Percentiles rank a stretch among this genome's conserved stretches.
These are phyloP conservation scores for Acleris holmiana DNA, from an alignment of 2,888 invertebrate species.

Conservation along the genomic window DNA sequence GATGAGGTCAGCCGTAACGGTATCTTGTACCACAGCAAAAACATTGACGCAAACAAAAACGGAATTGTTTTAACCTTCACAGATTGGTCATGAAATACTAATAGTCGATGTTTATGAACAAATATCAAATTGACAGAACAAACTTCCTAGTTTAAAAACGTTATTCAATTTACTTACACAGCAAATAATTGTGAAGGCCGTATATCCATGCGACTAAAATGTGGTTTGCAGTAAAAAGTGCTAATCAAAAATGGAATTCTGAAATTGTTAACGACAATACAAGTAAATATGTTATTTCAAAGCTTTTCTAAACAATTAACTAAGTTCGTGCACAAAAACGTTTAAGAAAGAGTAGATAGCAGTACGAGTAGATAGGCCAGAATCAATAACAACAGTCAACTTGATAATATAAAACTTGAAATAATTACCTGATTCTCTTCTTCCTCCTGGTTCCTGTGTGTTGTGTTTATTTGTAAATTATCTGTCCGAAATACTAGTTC, in stretches of 20 bases:
- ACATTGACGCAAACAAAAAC: conserved; percentile 17
- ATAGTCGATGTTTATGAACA: conserved; percentile 28
- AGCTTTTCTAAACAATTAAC: background rate
- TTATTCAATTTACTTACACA: conserved; percentile 29
- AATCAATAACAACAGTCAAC: no score
- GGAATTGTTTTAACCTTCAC: conserved; percentile 28
- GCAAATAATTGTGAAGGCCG: conserved; percentile 28
- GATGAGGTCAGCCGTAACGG: conserved; percentile 26
- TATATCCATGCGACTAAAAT: conserved; percentile 5
- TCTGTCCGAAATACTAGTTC: conserved; percentile 4
- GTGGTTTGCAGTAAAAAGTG: conserved; percentile 8
- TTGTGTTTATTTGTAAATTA: no score
- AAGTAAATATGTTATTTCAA: background rate
- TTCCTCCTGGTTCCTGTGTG: no score
- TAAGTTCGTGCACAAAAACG: no score
- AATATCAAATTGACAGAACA: conserved; percentile 28
- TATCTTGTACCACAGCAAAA: conserved; percentile 25
- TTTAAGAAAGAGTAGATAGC: no score
- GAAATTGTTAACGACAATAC: background rate
- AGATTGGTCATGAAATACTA: conserved; percentile 21
- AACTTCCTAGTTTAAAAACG: conserved; percentile 27
- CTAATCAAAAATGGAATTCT: background rate
- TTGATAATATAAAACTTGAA: background rate
- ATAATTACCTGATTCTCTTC: background rate
- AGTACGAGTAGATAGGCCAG: no score